Conservation (phyloP, 2,113 vertebrate genomes). For the Naja naja region DNA sequence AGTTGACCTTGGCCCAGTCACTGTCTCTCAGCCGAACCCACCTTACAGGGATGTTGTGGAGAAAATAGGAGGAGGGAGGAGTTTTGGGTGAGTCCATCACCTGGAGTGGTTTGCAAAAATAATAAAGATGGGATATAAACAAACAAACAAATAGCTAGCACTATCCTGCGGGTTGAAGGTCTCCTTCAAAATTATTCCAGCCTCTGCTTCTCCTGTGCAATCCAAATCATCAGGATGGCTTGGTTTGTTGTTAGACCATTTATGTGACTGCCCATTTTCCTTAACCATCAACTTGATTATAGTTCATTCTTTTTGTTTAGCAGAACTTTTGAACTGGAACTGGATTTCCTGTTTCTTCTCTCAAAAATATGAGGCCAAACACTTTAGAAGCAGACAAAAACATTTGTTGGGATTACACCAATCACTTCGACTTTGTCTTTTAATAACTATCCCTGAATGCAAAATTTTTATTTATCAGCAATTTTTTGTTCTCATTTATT, state of each 20-base stretch:
- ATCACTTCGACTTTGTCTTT: constrained; percentile 11
- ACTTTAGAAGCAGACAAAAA: background rate
- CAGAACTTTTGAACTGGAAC: background rate
- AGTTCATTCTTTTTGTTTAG: background rate
- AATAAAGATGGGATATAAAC: background rate
- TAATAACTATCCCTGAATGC: constrained; percentile 4
- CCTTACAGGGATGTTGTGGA: background rate
- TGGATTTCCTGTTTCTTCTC: background rate
- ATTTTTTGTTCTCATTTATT: background rate
- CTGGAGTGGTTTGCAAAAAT: background rate
- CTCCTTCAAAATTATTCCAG: background rate
- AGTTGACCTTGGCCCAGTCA: too few species aligned
- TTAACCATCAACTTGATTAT: background rate
- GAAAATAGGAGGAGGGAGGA: background rate
- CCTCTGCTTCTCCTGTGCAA: background rate
- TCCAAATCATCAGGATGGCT: background rate
- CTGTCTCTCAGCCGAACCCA: too few species aligned
- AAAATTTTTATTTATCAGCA: constrained; percentile 14
- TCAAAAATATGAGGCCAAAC: background rate
- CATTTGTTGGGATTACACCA: background rate
- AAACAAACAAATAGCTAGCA: background rate
- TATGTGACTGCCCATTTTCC: background rate
- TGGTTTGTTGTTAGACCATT: background rate
- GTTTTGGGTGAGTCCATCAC: background rate
- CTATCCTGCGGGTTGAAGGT: background rate